Base-by-base conservation (phyloP, 1,140 invertebrate species). In the Palaemon carinicauda region DNA sequence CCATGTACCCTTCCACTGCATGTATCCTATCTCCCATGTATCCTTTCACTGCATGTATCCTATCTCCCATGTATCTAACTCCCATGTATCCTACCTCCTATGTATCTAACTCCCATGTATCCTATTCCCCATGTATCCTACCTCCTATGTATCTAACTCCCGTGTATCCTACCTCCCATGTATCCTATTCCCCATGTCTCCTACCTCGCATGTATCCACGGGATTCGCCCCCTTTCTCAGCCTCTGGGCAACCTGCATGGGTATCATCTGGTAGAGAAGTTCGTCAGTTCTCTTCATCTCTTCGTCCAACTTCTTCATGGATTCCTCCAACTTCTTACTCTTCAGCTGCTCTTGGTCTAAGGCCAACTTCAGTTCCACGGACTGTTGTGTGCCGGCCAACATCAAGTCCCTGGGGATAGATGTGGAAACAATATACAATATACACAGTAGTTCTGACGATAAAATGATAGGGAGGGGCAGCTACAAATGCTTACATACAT, bases 191-290 rank as follows among this genome's bases (percentile, higher is more conserved):
- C 5, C 24, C 65, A 12, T 31, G n/a, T 1, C 0, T 15, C 81
- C 60, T 12, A 98, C 98, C 94, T 99, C 96, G 91, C 97, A 99
- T 31, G 98, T 99, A 89, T 97, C 96, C 60, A 98, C 96, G 0
- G 97, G 96, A 90, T 96, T 97, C 92, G 98, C 97, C 31, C 98
- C 98, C 80, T 95, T 95, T 86, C 98, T 92, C 24, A 99, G 92
- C 84, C 97, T 93, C 92, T 99, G 97, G 0, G 98, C 97, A 0
- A 98, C 97, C 91, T 97, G 96, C 52, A 31, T 98, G 9, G 98
- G 98, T 93, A 99, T 98, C 98, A 99, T 99, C 92, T 99, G 98
- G 92, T 99, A 99, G 0, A 99, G 92, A 0, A 99, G 92, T 88
- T 98, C 97, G 90, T 99, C 98, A 0, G 98, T 99, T 82, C 97